Evolutionary conservation across 2,888 invertebrate species (phyloP).

Genomic region (Bugulina stolonifera): DNA sequence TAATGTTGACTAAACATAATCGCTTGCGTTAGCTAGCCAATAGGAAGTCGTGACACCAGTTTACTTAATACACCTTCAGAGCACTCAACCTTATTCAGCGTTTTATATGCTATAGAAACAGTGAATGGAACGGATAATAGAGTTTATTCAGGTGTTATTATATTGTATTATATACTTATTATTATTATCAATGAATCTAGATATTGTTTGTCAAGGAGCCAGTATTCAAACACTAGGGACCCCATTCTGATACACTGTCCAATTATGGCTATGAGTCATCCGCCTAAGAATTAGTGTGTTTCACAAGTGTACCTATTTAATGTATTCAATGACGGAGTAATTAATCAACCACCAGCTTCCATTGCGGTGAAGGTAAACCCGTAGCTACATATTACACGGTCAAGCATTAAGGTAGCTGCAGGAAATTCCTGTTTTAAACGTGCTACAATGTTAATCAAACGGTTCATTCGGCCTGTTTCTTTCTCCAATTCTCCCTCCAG

Average conservation of each 20-base stretch:
- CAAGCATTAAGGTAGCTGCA: background rate
- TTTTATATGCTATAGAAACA: background rate
- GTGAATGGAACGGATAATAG: background rate
- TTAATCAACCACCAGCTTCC: background rate
- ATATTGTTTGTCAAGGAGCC: too few species aligned
- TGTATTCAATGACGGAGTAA: too few species aligned
- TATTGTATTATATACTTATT: too few species aligned
- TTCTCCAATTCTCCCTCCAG: background rate
- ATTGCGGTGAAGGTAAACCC: background rate
- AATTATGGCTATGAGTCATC: background rate
- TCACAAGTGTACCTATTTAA: too few species aligned
- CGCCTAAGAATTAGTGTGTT: background rate
- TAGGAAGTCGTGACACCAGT: background rate
- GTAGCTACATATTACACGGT: slow-evolving; percentile 21
- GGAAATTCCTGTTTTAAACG: background rate
- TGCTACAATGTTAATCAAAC: background rate
- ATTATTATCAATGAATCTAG: background rate
- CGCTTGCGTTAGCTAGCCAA: background rate
- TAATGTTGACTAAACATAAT: background rate
- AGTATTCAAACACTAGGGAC: background rate
- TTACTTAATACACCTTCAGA: background rate
- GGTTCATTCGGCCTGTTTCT: background rate
- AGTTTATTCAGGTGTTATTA: background rate
- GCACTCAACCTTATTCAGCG: background rate
- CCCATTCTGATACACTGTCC: background rate